Evolutionary conservation across 2,888 invertebrate species (phyloP), one percentile per base, ranked within the genome.

Genomic region (Neuroscelio doddi): DNA sequence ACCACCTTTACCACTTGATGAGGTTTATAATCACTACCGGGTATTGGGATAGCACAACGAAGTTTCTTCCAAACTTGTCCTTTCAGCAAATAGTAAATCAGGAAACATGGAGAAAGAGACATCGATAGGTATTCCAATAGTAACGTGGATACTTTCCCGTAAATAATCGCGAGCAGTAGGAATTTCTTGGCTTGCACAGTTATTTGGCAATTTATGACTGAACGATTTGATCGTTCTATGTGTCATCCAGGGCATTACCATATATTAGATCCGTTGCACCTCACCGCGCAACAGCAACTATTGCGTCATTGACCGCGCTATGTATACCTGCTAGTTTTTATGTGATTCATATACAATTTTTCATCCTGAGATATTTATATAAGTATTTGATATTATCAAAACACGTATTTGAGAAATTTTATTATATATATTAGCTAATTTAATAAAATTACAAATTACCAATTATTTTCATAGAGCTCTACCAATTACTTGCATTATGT

Each of bases 221-320:
- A 56, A 67, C 70, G 73, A 73, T 74, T 75, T 72, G 76, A 73
- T 75, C 74, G 72, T 74, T 74, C 77, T 73, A 77, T 78, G 75
- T 70, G 77, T 78, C 78, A 78, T 76, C 75, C 72, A 63, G 61
- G 49, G 72, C 75, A 76, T 77, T 78, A 76, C 75, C 77, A 76
- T 78, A 75, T 72, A 78, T 78, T 74, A 76, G 72, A 70, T 73
- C 51, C 67, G 70, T 73, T 68, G 66, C 71, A 70, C 66, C 69
- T 72, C 69, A 68, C 64, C 52, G 68, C 51, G 53, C 61, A 57
- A 61, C 26, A 68, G 55, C 68, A 57, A 58, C 62, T 58, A 65
- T 26, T 27, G 27, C 32, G 26, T 14, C 17, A 49, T 32, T 42
- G 41, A 47, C 42, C 52, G 46, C 44, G 39, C 24, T 36, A n/a